Evolutionary conservation across 2,113 vertebrate species (phyloP).

Genomic region (Microcebus jonahi): DNA sequence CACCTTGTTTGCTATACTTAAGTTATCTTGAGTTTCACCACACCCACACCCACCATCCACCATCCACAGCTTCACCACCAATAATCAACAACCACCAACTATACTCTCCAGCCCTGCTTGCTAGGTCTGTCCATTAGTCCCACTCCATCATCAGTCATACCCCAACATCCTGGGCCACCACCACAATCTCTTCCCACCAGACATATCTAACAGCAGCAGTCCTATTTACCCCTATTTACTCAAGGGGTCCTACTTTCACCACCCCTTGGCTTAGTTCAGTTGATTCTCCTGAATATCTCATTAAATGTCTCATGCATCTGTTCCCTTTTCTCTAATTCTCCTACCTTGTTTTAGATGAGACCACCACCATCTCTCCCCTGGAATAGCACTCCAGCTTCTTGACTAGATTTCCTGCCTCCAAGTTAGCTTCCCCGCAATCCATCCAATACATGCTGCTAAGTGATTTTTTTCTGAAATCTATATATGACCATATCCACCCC

Average conservation of each 20-base stretch:
- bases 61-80: background rate
- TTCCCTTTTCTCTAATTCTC: background rate
- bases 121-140: background rate
- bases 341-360: background rate
- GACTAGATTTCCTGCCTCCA: background rate
- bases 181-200: background rate
- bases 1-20: background rate
- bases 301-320: background rate
- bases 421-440: background rate
- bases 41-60: background rate
- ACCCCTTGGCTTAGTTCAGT: background rate
- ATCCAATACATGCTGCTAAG: background rate
- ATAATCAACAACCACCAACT: background rate
- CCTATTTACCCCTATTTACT: background rate
- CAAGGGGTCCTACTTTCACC: background rate
- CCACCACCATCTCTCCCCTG: background rate
- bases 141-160: background rate
- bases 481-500: background rate
- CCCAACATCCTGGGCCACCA: background rate
- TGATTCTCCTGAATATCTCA: constrained; percentile 27
- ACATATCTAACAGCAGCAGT: background rate
- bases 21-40: background rate
- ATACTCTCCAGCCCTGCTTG: background rate
- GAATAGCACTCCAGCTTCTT: background rate
- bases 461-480: constrained; percentile 29